Evolutionary conservation across 2,888 invertebrate species (phyloP).

Genomic region (Gasteruption jaculator): DNA sequence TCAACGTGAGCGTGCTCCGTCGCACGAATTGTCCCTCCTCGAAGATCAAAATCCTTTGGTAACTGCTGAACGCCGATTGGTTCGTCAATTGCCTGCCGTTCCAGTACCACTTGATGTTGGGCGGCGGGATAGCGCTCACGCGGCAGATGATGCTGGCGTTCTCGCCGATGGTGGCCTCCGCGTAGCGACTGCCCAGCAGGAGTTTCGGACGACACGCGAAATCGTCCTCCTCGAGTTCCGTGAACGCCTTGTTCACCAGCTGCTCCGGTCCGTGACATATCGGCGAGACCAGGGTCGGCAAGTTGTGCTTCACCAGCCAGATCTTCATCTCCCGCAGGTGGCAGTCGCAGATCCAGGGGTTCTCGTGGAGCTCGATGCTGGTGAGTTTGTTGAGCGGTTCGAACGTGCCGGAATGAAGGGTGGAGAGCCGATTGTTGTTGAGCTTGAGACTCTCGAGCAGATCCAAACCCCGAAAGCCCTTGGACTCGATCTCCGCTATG

Average conservation of each 20-base stretch:
- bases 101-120: constrained; percentile 83
- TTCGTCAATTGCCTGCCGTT: constrained; percentile 74
- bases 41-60: constrained; percentile 70
- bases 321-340: constrained; percentile 74
- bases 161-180: constrained; percentile 75
- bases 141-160: constrained; percentile 82
- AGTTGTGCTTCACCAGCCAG: constrained; percentile 75
- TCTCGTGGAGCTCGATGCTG: constrained; percentile 79
- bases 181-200: constrained; percentile 68
- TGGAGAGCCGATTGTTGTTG: constrained; percentile 75
- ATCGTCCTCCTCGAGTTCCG: constrained; percentile 73
- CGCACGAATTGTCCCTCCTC: constrained; percentile 76
- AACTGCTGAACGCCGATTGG: constrained; percentile 73
- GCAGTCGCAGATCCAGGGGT: constrained; percentile 88
- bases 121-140: constrained; percentile 76
- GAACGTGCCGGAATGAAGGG: constrained; percentile 68
- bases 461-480: constrained; percentile 73
- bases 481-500: constrained; percentile 71
- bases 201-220: constrained; percentile 84
- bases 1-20: constrained; percentile 70
- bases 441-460: constrained; percentile 74
- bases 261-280: constrained; percentile 70
- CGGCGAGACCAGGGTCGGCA: constrained; percentile 74
- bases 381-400: constrained; percentile 70
- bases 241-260: constrained; percentile 68